Evolutionary conservation across 2,888 invertebrate species (phyloP), one percentile per base, ranked within the genome.

Genomic region (Drosophila monieri): DNA sequence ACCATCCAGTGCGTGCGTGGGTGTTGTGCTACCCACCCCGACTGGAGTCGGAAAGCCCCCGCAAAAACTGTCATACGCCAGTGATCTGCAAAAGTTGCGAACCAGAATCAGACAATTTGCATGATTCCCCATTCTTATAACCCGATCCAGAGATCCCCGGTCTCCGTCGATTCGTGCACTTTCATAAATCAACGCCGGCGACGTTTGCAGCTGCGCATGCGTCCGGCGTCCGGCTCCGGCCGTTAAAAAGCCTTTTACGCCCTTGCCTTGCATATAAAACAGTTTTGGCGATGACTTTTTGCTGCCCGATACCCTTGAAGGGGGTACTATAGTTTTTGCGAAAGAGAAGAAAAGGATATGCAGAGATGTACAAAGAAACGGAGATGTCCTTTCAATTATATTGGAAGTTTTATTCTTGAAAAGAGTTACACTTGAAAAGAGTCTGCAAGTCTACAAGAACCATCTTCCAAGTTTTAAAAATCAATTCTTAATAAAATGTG

Each of bases 251-350:
- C 85, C 85, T 87, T 87, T 85, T 85, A 85, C 81, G 88, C 81
- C 81, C 81, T 81, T 81, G 81, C 85, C 80, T 73, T 81, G 86
- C 88, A 83, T 88, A 83, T 85, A 88, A 85, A 88, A 83, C 88
- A 81, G 83, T 83, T 88, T 73, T 51, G 67, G 79, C 61, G 78
- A 57, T 62, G 74, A 65, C 44, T 62, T 56, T 64, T 37, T 39
- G 51, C 44, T 65, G 30, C 30, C 60, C 27, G 41, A 68, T 59
- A 55, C 65, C 18, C 80, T 64, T 47, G 61, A 23, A 27, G n/a
- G 60, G 39, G 46, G 61, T 60, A 59, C 18, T 14, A 21, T n/a
- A 15, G 41, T 59, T 41, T 35, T n/a, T 23, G 30, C n/a, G 10
- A 30, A 32, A 5, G 14, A 14, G 3, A 12, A 2, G 14, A 12